These are phyloP conservation scores for Drosophila pachea DNA, from an alignment of 1,140 invertebrate species.

Conservation along the genomic window DNA sequence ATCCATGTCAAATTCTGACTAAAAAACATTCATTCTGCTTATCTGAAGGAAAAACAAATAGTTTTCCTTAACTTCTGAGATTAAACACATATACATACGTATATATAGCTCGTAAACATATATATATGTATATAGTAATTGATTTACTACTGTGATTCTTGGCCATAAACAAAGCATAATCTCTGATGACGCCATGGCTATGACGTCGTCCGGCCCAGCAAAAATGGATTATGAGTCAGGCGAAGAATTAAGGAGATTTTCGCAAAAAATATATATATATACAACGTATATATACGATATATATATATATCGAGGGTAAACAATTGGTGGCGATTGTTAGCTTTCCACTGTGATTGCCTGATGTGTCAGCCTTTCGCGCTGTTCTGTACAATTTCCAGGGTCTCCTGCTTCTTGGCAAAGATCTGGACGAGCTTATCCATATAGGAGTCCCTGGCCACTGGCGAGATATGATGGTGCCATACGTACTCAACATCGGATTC, in stretches of 20 bases:
- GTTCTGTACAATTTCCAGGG: constrained; percentile 3
- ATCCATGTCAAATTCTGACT: constrained; percentile 24
- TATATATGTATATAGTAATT: not conserved
- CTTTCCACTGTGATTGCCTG: too few relatives aligned
- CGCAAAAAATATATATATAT: constrained; percentile 5
- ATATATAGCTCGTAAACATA: constrained; percentile 6
- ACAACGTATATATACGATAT: not conserved
- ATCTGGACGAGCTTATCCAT: constrained; percentile 41
- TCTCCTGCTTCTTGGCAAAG: constrained; percentile 29
- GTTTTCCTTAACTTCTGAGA: constrained; percentile 23
- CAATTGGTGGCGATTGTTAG: not conserved
- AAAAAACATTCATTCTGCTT: constrained; percentile 13
- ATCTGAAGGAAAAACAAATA: constrained; percentile 6
- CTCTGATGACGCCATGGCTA: constrained; percentile 39
- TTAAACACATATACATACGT: not conserved
- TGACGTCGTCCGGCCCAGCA: constrained; percentile 38
- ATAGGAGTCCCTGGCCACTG: constrained; percentile 39
- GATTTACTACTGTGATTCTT: constrained; percentile 39
- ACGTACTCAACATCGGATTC: constrained; percentile 23
- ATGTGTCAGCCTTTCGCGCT: not conserved
- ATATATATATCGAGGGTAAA: not conserved
- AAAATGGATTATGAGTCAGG: constrained; percentile 39
- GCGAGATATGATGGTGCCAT: constrained; percentile 39
- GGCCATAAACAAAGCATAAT: constrained; percentile 51
- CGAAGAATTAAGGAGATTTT: constrained; percentile 1